Evolutionary conservation across 2,888 invertebrate genomes (phyloP), one percentile per base, ranked within the genome.

Genomic region (Mesorhabditis spiculigera): DNA sequence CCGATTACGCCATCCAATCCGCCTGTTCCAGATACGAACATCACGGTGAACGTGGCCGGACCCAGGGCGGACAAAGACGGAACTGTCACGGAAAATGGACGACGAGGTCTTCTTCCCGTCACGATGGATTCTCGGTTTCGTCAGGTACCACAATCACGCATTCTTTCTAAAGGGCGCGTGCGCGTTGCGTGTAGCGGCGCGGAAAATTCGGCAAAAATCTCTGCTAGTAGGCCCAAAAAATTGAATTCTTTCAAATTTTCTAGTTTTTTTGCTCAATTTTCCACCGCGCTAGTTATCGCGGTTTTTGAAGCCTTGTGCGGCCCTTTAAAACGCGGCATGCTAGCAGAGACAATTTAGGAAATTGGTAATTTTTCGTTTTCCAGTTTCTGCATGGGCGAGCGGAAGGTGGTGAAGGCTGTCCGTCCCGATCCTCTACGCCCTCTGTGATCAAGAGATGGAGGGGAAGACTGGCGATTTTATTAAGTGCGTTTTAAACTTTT

Each of bases 11-110:
- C n/a, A n/a, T n/a, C n/a, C n/a, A n/a, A n/a, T n/a, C n/a, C n/a
- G n/a, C n/a, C n/a, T n/a, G n/a, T n/a, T 77, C 50, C 71, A 80
- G 81, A 71, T 16, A 75, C 78, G 13, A 82, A 83, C 65, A 69
- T 83, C 43, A 62, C 73, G 13, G 83, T 85, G 3, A 5, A 79
- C 5, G 77, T 84, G 28, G 82, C 84, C 4, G 84, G 79, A 85
- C 71, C 85, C 85, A 3, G 84, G 85, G 43, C 67, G 83, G 63
- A 80, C 83, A 2, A 80, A 78, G 63, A 80, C 82, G 41, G 77
- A 80, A 68, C 67, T 85, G 43, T 74, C 74, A 10, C 74, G 76
- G 0, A 75, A 83, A 64, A 73, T 81, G 76, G 78, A 80, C 63
- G 74, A 74, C 8, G 78, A 84, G 64, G 68, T 74, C 16, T 85